A percentile compares a stretch with the other conserved stretches of the same genome.
phyloP scores from a whole-genome alignment of 1,140 invertebrate genomes.

The Nasonia longicornis region DNA sequence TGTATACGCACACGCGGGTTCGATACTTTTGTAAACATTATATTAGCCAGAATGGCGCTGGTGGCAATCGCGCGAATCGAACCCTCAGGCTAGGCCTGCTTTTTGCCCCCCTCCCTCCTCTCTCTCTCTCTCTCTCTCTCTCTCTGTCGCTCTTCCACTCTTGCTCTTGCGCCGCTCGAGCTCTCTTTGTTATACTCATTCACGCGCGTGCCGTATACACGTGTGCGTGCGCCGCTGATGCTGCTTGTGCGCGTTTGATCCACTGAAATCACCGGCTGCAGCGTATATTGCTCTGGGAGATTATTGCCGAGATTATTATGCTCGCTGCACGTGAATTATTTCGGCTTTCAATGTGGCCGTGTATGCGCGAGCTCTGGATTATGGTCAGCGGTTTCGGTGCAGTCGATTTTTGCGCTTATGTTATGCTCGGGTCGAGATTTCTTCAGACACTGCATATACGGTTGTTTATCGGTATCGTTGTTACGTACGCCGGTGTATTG shows the following conservation, averaged over 20 bases:
- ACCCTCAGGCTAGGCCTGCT: not conserved
- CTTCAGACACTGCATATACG: too few relatives aligned
- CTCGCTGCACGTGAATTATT: slow-evolving; percentile 26
- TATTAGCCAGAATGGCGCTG: slow-evolving; percentile 12
- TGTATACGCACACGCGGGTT: not conserved
- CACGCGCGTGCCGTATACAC: not conserved
- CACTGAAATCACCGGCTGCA: not conserved
- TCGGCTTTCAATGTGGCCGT: not conserved
- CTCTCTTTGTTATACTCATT: slow-evolving; percentile 4
- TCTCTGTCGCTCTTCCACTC: not conserved
- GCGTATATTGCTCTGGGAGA: not conserved
- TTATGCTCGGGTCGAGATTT: too few relatives aligned
- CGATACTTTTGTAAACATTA: slow-evolving; percentile 42
- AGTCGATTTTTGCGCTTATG: too few relatives aligned
- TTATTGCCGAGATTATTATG: slow-evolving; percentile 34
- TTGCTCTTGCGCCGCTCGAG: too few relatives aligned
- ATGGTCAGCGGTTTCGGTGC: not conserved
- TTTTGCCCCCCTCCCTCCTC: not conserved
- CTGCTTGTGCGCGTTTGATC: not conserved
- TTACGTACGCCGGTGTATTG: too few relatives aligned
- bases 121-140: too few relatives aligned
- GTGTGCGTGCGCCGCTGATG: not conserved
- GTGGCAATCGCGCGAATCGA: slow-evolving; percentile 23
- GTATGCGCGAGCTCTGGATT: not conserved
- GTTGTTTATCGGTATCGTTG: too few relatives aligned